A percentile compares a stretch with the other conserved stretches of the same genome.
Evolutionary conservation across 2,113 vertebrate species (phyloP).

Genomic region (Ochotona curzoniae): DNA sequence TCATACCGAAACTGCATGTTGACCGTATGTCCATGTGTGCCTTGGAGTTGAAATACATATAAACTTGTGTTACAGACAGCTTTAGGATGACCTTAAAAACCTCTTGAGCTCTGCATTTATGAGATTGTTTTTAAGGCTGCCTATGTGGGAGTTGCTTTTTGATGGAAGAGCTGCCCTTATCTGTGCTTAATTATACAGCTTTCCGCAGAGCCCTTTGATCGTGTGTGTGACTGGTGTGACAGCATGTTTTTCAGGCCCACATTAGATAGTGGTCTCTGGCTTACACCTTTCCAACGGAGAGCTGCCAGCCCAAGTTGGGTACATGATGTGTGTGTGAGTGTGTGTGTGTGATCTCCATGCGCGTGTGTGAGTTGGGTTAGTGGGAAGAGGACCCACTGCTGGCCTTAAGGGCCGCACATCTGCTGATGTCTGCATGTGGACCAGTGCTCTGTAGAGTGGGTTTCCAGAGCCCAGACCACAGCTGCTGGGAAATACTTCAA

Average conservation of each 20-base stretch:
- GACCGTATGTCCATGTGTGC: background rate
- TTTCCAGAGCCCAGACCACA: slow-evolving; percentile 39
- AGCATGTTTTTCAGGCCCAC: too few species aligned
- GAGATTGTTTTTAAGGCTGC: background rate
- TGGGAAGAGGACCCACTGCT: background rate
- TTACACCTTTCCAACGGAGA: slow-evolving; percentile 21
- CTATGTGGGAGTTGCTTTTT: slow-evolving; percentile 31
- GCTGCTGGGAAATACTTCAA: background rate
- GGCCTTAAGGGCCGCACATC: background rate
- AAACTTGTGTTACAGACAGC: slow-evolving; percentile 49
- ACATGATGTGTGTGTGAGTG: background rate
- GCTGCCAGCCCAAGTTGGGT: background rate
- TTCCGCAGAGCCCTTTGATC: background rate
- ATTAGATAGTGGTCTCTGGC: background rate
- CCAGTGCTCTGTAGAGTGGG: slow-evolving; percentile 43
- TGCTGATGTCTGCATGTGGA: background rate
- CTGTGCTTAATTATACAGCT: slow-evolving; percentile 45
- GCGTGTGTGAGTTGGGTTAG: background rate
- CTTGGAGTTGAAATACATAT: slow-evolving; percentile 48
- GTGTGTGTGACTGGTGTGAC: background rate
- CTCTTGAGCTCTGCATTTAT: slow-evolving; percentile 18
- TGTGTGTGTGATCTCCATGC: background rate
- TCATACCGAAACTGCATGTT: slow-evolving; percentile 25
- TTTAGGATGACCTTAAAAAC: slow-evolving; percentile 22
- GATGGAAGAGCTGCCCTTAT: slow-evolving; percentile 29